Evolutionary conservation across 2,797 vertebrate genomes (phyloP).

Genomic region (Epinephelus awoara): DNA sequence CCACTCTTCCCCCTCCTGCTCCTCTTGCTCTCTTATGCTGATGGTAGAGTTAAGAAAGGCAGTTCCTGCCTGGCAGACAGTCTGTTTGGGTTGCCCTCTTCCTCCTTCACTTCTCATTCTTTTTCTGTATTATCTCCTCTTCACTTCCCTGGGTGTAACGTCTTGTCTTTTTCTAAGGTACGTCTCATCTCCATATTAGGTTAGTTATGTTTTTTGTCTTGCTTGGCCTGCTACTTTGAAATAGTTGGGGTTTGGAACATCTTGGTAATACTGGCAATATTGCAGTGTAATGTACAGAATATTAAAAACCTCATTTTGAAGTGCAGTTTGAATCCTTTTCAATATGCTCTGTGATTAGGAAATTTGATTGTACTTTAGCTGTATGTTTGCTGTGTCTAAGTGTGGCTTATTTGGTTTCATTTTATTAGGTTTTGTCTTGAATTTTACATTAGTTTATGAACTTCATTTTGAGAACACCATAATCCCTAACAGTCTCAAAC

Average conservation of each 20-base stretch:
- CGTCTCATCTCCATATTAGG: conserved; percentile 29
- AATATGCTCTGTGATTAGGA: neutral
- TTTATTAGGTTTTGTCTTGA: neutral
- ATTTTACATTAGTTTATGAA: neutral
- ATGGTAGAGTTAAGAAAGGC: conserved; percentile 78
- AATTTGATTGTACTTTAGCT: neutral
- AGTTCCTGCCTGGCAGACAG: conserved; percentile 77
- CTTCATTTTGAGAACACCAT: neutral
- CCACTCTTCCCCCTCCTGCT: neutral
- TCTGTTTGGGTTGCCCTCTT: conserved; percentile 65
- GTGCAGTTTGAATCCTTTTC: conserved; percentile 1
- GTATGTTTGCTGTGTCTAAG: neutral
- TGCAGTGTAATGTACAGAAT: neutral
- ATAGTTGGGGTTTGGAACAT: conserved; percentile 4
- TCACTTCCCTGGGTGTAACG: conserved; percentile 23
- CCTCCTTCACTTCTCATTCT: conserved; percentile 34
- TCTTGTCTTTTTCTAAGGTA: conserved; percentile 69
- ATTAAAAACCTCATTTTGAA: neutral
- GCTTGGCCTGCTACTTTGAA: conserved; percentile 16
- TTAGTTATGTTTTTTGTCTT: conserved; percentile 27
- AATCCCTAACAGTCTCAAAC: conserved; percentile 5
- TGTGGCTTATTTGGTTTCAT: neutral
- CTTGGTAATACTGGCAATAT: neutral
- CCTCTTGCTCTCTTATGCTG: conserved; percentile 58
- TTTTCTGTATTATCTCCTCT: conserved; percentile 40